phyloP scores from a whole-genome alignment of 2,797 vertebrate genomes.

The Pampus argenteus region DNA sequence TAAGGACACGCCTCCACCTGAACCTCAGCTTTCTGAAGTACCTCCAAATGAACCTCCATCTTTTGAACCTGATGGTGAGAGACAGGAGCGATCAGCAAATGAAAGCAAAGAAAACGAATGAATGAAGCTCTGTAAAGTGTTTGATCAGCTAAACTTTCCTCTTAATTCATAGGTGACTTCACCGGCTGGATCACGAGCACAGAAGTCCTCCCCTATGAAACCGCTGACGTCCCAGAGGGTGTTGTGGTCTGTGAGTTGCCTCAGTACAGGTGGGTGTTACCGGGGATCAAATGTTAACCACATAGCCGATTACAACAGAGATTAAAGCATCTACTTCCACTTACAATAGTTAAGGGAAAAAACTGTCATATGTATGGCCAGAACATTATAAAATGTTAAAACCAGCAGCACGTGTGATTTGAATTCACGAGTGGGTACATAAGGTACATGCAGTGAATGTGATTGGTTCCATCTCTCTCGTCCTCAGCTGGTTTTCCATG shows the following conservation, averaged over 20 bases:
- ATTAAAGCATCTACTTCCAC: neutral
- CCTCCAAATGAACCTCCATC: constrained; percentile 80
- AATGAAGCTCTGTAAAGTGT: neutral
- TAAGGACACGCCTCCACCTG: constrained; percentile 77
- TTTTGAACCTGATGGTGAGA: constrained; percentile 77
- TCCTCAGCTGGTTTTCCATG: constrained; percentile 88
- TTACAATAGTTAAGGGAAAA: no score
- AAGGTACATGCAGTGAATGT: neutral
- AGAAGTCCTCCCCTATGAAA: constrained; percentile 82
- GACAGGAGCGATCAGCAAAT: neutral
- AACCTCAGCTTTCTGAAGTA: constrained; percentile 56
- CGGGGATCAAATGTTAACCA: neutral
- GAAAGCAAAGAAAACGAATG: neutral
- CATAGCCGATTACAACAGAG: neutral
- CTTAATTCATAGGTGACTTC: constrained; percentile 82
- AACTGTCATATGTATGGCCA: no score
- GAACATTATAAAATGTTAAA: no score
- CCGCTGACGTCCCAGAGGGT: constrained; percentile 79
- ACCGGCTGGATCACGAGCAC: constrained; percentile 82
- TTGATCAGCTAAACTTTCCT: neutral
- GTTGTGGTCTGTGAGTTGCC: constrained; percentile 76
- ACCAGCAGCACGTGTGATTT: no score
- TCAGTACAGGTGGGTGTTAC: constrained; percentile 69
- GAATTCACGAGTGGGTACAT: neutral
- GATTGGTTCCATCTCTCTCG: constrained; percentile 11